Conservation (phyloP, 2,113 vertebrate species). For the Chloebia gouldiae region DNA sequence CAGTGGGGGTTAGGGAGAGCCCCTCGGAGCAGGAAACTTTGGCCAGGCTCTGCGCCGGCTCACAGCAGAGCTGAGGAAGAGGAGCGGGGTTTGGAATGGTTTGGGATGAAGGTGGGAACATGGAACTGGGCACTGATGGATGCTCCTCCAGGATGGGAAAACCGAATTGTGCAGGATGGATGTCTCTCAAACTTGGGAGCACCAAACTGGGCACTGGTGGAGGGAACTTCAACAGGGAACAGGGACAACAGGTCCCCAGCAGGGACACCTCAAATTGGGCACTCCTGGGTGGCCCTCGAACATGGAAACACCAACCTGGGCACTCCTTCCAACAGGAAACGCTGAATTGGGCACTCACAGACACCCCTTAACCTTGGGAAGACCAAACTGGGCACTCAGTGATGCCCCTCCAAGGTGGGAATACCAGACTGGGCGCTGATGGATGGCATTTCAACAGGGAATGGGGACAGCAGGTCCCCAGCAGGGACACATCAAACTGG, state of each 20-base stretch:
- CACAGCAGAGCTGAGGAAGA: not conserved
- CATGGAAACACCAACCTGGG: rapidly evolving
- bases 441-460: too few species aligned
- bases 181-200: too few species aligned
- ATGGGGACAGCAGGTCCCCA: too few species aligned
- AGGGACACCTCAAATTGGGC: too few species aligned
- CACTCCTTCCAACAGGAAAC: too few species aligned
- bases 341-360: rapidly evolving
- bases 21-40: rapidly evolving
- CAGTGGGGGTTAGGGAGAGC: rapidly evolving
- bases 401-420: too few species aligned
- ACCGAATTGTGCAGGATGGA: too few species aligned
- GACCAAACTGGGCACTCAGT: rapidly evolving
- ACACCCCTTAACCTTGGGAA: rapidly evolving
- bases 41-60: not conserved
- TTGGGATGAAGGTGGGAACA: not conserved
- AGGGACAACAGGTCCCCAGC: too few species aligned
- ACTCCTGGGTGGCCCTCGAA: rapidly evolving
- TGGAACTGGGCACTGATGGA: too few species aligned
- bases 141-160: rapidly evolving
- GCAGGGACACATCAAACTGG: not conserved
- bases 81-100: not conserved
- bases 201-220: rapidly evolving
- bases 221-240: too few species aligned
- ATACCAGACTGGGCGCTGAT: too few species aligned